Evolutionary conservation across 2,113 vertebrate genomes (phyloP).

Genomic region (Corythaixoides concolor): DNA sequence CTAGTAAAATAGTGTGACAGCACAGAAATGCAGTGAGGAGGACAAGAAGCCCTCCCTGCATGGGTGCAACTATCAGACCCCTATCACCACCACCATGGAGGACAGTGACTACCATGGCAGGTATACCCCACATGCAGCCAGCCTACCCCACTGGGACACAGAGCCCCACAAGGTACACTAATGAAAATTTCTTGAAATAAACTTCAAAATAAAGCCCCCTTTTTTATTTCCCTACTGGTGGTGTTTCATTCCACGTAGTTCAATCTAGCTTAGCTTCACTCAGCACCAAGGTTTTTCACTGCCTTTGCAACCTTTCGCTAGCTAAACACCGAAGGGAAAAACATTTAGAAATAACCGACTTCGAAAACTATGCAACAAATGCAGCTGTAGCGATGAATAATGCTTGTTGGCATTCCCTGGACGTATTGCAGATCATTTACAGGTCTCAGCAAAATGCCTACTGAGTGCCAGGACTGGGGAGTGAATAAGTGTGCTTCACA

Average conservation of each 20-base stretch:
- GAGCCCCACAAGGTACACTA: neutral
- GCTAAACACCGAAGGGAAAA: neutral
- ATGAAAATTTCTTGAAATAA: neutral
- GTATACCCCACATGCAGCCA: rapidly evolving
- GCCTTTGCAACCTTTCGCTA: neutral
- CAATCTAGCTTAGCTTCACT: neutral
- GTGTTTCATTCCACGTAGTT: neutral
- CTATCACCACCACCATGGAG: no score
- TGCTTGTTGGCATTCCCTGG: constrained; percentile 12
- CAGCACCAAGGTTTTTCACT: neutral
- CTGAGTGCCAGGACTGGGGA: neutral
- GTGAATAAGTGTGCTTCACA: neutral
- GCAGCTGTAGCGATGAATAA: neutral
- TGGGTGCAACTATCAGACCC: neutral
- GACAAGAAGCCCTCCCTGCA: neutral
- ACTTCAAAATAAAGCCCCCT: neutral
- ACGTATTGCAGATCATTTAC: constrained; percentile 27
- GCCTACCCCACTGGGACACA: rapidly evolving
- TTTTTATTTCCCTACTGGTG: neutral
- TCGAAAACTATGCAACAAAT: constrained; percentile 2
- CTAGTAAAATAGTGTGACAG: neutral
- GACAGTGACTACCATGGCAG: rapidly evolving
- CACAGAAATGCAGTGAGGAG: neutral
- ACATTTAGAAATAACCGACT: neutral
- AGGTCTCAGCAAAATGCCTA: constrained; percentile 34